Conservation (phyloP, 2,113 vertebrate species). For the Gracilinanus agilis region DNA sequence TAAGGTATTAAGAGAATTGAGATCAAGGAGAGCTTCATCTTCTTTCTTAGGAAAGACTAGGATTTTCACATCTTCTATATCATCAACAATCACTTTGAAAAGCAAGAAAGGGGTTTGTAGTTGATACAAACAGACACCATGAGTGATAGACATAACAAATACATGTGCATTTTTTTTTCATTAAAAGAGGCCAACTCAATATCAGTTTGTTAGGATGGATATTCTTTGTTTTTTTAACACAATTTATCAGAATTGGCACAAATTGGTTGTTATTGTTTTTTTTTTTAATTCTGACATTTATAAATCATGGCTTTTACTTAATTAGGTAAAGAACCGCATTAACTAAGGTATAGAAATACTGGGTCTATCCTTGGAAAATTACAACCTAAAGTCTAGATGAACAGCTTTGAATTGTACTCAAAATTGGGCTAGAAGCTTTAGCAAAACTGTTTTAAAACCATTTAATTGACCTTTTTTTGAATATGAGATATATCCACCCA, state of each 20-base stretch:
- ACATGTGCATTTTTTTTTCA: neutral
- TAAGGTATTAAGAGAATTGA: conserved; percentile 65
- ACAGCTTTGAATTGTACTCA: conserved; percentile 1
- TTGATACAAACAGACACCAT: neutral
- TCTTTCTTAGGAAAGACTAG: conserved; percentile 34
- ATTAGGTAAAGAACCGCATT: neutral
- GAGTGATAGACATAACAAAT: neutral
- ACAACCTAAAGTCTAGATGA: neutral
- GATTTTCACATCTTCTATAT: conserved; percentile 13
- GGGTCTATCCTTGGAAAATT: conserved; percentile 37
- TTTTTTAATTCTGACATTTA: neutral
- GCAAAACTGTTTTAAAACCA: neutral
- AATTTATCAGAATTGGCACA: neutral
- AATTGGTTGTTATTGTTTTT: neutral
- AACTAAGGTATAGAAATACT: neutral
- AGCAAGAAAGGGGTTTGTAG: neutral
- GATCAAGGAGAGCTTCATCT: conserved; percentile 54
- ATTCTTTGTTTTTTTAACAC: neutral
- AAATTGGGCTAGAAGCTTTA: conserved; percentile 8
- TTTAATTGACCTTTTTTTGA: conserved; percentile 14
- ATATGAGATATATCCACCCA: conserved; percentile 22
- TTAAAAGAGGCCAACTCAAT: neutral
- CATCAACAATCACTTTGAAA: conserved; percentile 51
- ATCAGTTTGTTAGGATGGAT: neutral
- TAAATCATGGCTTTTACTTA: neutral